Percentiles rank a stretch among this genome's conserved stretches.
phyloP scores from a whole-genome alignment of 2,113 vertebrate genomes.

The Ctenomys sociabilis region DNA sequence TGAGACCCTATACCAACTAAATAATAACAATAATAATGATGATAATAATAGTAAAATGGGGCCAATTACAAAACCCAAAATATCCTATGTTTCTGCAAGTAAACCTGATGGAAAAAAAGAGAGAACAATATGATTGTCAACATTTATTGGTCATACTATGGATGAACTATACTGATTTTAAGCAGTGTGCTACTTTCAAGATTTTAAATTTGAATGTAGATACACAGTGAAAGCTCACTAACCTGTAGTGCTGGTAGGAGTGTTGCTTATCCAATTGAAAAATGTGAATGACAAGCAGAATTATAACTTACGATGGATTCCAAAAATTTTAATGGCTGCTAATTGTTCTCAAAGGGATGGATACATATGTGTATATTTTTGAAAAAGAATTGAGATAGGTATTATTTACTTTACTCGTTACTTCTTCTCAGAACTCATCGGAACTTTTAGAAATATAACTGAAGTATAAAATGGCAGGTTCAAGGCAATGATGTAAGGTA shows the following conservation, averaged over 20 bases:
- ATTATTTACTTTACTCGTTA: neutral
- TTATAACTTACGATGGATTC: constrained; percentile 50
- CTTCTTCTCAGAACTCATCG: neutral
- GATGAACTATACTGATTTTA: constrained; percentile 42
- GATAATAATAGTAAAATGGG: neutral
- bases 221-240: neutral
- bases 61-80: neutral
- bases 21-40: too few relatives aligned
- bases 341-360: constrained; percentile 20
- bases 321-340: neutral
- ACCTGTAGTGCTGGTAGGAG: constrained; percentile 15
- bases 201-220: neutral
- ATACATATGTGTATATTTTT: neutral
- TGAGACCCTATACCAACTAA: too few relatives aligned
- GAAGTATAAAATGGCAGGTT: neutral
- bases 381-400: neutral
- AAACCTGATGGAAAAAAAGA: constrained; percentile 10
- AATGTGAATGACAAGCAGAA: constrained; percentile 41
- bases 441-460: neutral
- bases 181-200: neutral
- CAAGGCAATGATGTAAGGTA: neutral
- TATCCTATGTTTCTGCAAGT: neutral
- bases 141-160: neutral
- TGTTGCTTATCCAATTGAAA: neutral
- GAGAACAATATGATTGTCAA: neutral